Evolutionary conservation across 2,113 vertebrate genomes (phyloP).

Genomic region (Theropithecus gelada): DNA sequence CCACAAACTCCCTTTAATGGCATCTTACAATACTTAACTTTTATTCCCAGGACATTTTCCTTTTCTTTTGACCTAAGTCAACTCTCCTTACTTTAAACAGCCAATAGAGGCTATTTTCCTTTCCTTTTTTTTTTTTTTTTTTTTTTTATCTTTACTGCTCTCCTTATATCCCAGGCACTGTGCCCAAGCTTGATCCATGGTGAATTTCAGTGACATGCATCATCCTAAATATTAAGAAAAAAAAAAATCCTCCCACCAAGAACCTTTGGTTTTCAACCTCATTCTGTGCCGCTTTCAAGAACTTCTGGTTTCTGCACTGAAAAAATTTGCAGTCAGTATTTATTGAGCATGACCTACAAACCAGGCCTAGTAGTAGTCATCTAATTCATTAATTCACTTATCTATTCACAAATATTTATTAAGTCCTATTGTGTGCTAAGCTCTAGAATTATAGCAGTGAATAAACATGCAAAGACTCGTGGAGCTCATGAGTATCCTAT

Average conservation of each 20-base stretch:
- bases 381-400: not conserved
- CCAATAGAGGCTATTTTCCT: not conserved
- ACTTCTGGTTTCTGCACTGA: not conserved
- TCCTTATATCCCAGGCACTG: not conserved
- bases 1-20: not conserved
- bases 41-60: not conserved
- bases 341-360: not conserved
- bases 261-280: not conserved
- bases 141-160: not conserved
- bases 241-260: not conserved
- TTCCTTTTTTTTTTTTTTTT: too few species aligned
- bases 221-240: not conserved
- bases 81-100: not conserved
- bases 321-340: not conserved
- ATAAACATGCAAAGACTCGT: not conserved
- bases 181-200: too few species aligned
- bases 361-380: not conserved
- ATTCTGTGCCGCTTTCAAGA: not conserved
- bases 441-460: not conserved
- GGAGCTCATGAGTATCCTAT: not conserved
- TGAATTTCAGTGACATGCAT: not conserved
- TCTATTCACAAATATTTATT: not conserved
- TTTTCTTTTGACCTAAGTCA: not conserved
- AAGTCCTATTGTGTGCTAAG: not conserved
- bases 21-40: not conserved